These are phyloP conservation scores for Agriopis aurantiaria DNA, from an alignment of 2,888 invertebrate genomes.

Conservation along the genomic window DNA sequence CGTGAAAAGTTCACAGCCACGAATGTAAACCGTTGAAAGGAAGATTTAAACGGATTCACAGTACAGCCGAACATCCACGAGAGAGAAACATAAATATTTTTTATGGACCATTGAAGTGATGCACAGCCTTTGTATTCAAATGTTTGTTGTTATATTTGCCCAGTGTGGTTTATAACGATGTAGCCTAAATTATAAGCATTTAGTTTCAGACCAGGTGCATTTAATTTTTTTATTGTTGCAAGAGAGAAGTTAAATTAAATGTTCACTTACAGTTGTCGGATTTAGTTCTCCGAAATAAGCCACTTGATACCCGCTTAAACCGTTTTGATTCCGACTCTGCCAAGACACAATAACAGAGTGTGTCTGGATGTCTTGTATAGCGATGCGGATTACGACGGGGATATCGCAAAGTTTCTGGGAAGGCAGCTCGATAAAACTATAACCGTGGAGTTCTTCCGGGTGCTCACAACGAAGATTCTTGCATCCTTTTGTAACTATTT, in stretches of 20 bases:
- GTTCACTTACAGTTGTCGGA: constrained; percentile 83
- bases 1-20: constrained; percentile 60
- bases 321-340: constrained; percentile 95
- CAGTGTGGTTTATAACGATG: constrained; percentile 66
- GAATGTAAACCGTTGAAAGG: constrained; percentile 63
- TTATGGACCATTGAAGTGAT: constrained; percentile 86
- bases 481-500: constrained; percentile 88
- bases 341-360: constrained; percentile 95
- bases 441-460: constrained; percentile 92
- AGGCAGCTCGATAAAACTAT: constrained; percentile 91
- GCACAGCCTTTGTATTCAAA: constrained; percentile 84
- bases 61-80: constrained; percentile 73
- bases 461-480: constrained; percentile 92
- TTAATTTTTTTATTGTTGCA: constrained; percentile 35
- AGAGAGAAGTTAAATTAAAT: constrained; percentile 40
- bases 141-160: constrained; percentile 79
- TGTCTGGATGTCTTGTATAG: constrained; percentile 95
- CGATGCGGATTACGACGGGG: constrained; percentile 93
- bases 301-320: constrained; percentile 94
- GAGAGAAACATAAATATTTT: constrained; percentile 84
- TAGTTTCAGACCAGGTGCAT: constrained; percentile 55
- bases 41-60: constrained; percentile 79
- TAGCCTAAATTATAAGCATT: constrained; percentile 61
- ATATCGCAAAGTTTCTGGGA: constrained; percentile 94
- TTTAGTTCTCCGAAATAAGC: constrained; percentile 90